phyloP scores from a whole-genome alignment of 2,113 vertebrate species.

The Mus pahari region DNA sequence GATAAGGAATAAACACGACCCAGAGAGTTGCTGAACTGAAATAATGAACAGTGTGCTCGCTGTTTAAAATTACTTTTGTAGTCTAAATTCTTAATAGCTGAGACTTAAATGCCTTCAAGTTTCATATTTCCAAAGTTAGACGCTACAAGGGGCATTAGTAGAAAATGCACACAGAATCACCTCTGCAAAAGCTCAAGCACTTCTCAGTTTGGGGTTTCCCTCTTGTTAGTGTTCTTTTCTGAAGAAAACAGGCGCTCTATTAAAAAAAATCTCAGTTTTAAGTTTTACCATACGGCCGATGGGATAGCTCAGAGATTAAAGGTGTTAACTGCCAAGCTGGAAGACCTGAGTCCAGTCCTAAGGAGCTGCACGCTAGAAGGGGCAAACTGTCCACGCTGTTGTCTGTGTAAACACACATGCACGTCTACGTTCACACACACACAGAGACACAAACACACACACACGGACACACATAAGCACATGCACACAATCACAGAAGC shows the following conservation, averaged over 20 bases:
- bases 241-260: neutral
- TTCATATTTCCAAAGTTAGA: neutral
- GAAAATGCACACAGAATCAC: neutral
- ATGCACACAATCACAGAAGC: no score
- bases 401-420: neutral
- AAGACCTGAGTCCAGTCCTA: neutral
- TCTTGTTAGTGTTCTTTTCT: neutral
- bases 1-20: neutral
- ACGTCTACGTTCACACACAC: neutral
- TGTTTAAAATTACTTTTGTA: conserved; percentile 35
- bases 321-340: no score
- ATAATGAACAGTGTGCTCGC: neutral
- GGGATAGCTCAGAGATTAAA: neutral
- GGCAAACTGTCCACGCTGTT: no score
- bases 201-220: neutral
- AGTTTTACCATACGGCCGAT: neutral
- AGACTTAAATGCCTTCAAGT: neutral
- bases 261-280: neutral
- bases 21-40: neutral
- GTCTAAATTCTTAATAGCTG: neutral
- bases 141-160: neutral
- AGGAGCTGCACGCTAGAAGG: neutral
- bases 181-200: neutral
- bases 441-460: neutral
- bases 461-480: no score